Percentiles rank a stretch among this genome's conserved stretches.
These are phyloP conservation scores for Podotricha telesiphe DNA, from an alignment of 2,888 invertebrate genomes.

Conservation along the genomic window DNA sequence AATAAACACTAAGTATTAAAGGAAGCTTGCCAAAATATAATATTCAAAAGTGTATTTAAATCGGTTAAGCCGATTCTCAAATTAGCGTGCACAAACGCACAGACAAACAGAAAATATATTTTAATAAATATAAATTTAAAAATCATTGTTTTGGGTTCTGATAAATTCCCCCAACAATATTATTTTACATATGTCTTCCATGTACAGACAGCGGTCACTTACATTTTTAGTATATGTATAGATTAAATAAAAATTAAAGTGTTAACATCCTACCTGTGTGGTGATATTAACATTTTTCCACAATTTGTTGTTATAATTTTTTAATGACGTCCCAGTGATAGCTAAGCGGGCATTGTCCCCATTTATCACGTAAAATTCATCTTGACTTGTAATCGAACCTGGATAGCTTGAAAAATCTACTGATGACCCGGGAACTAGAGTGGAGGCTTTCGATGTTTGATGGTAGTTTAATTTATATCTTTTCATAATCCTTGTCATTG, in stretches of 20 bases:
- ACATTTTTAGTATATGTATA: too few species aligned
- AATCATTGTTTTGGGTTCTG: too few species aligned
- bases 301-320: constrained; percentile 87
- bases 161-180: too few species aligned
- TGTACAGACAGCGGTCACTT: too few species aligned
- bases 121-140: too few species aligned
- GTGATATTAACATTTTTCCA: constrained; percentile 87
- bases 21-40: too few species aligned
- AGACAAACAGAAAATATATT: too few species aligned
- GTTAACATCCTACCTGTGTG: constrained; percentile 73
- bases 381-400: constrained; percentile 90
- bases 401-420: constrained; percentile 93
- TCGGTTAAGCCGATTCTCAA: too few species aligned
- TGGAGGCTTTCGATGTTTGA: constrained; percentile 73
- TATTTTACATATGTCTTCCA: too few species aligned
- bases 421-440: constrained; percentile 85
- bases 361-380: constrained; percentile 90
- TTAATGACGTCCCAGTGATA: constrained; percentile 90
- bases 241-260: neutral
- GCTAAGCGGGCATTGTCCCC: constrained; percentile 84
- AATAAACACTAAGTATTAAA: too few species aligned
- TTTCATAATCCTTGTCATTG: constrained; percentile 93
- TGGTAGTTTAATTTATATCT: constrained; percentile 92
- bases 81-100: too few species aligned
- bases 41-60: too few species aligned